phyloP scores from a whole-genome alignment of 2,888 invertebrate species.

The Prosapia bicincta region DNA sequence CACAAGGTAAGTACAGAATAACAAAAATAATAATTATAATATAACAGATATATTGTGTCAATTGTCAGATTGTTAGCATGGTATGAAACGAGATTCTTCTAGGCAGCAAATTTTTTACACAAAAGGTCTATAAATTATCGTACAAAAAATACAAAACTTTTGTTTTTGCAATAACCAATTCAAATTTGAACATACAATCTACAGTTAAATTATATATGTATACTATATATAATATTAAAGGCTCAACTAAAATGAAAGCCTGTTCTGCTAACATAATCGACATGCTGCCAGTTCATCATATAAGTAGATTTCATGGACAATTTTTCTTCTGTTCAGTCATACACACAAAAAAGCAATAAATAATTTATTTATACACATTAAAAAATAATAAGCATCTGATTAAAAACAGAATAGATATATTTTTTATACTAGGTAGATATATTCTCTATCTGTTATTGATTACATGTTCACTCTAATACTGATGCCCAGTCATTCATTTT shows the following conservation, averaged over 20 bases:
- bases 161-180: slow-evolving; percentile 22
- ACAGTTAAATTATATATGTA: not conserved
- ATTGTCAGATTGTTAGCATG: not conserved
- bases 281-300: not conserved
- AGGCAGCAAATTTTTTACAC: slow-evolving; percentile 21
- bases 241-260: slow-evolving; percentile 1
- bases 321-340: slow-evolving; percentile 6
- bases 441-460: not conserved
- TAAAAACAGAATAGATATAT: slow-evolving; percentile 13
- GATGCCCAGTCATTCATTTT: not conserved
- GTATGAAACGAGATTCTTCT: not conserved
- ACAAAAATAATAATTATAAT: slow-evolving; percentile 27
- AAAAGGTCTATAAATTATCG: slow-evolving; percentile 22
- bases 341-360: slow-evolving; percentile 25
- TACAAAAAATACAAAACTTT: slow-evolving; percentile 28
- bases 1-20: slow-evolving; percentile 20
- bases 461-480: not conserved
- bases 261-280: not conserved
- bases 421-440: not conserved
- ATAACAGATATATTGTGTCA: slow-evolving; percentile 20
- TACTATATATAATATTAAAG: not conserved
- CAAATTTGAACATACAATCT: not conserved
- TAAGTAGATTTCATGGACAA: not conserved
- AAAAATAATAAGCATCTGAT: slow-evolving; percentile 24
- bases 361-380: slow-evolving; percentile 26